Base-by-base conservation (phyloP, 2,888 invertebrate genomes). In the Scaptomyza reducta region DNA sequence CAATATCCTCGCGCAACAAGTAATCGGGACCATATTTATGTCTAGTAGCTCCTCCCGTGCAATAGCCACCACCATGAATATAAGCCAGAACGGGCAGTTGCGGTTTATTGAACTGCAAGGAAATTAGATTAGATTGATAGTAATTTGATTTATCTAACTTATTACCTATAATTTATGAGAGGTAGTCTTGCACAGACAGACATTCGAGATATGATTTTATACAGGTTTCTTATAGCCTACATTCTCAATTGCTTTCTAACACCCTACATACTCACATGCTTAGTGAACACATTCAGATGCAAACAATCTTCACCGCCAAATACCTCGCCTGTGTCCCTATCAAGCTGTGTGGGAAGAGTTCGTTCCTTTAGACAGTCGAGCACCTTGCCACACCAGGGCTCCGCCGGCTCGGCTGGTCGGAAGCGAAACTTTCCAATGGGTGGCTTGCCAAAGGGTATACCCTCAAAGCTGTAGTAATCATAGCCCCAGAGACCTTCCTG, bases 21-120 rank as follows among this genome's bases (percentile, higher is more conserved):
- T 90, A 92, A 55, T 93, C 92, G 0, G 93, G 92, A 1, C 92
- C 91, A 50, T 90, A 90, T 2, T 77, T 67, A 3, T 45, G 27
- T 4, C 84, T 79, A 56, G 88, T 79, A 13, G 91, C 91, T 0
- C 91, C 92, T 0, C 92, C 92, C 2, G 79, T 77, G 7, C 89
- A 87, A 74, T 92, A 93, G 2, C 90, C 92, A 0, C 93, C 93
- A 1, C 93, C 93, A 71, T 92, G 92, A 13, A 93, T 91, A 80
- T 91, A 93, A 0, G 93, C 89, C 90, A 93, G 90, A 0, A 93
- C 91, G 1, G 91, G 90, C 25, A 84, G 55, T 1, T 76, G 81
- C 4, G 53, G 45, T 29, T 73, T 50, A 31, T 86, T 67, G 1
- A 83, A 79, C 84, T 84, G 22, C 11, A 25, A 38, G 3, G 16